These are phyloP conservation scores for Aleiodes sp. DNA, from an alignment of 1,140 invertebrate species.

Conservation along the genomic window DNA sequence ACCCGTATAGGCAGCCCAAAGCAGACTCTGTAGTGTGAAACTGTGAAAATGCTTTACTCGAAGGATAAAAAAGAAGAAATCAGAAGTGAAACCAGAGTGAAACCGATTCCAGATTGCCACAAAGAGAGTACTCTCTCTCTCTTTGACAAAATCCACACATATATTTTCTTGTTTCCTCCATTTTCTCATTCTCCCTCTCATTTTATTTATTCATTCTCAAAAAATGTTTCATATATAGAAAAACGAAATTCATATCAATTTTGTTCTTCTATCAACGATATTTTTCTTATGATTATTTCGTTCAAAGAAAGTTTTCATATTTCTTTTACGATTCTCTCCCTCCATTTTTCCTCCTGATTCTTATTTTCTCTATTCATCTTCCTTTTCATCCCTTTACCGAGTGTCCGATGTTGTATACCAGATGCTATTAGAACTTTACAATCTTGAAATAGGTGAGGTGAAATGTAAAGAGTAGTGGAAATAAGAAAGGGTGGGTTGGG, in stretches of 20 bases:
- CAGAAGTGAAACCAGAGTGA: slow-evolving; percentile 1
- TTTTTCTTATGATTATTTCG: too few relatives aligned
- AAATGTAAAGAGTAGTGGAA: not conserved
- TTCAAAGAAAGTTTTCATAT: too few relatives aligned
- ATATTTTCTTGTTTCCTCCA: not conserved
- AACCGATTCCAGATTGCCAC: slow-evolving; percentile 29
- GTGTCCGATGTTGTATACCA: not conserved
- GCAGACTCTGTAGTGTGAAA: not conserved
- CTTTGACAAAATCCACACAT: slow-evolving; percentile 18
- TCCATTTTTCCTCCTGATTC: too few relatives aligned
- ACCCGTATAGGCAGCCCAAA: not conserved
- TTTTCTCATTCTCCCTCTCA: not conserved
- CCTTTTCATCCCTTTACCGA: not conserved
- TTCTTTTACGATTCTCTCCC: too few relatives aligned
- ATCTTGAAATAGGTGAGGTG: slow-evolving; percentile 10
- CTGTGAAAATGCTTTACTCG: not conserved
- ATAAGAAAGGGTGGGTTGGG: not conserved
- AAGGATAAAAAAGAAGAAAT: not conserved
- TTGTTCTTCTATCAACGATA: too few relatives aligned
- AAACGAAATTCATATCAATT: not conserved
- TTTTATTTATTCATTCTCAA: not conserved
- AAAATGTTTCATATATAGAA: not conserved
- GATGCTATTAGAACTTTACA: slow-evolving; percentile 24
- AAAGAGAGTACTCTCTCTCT: slow-evolving; percentile 8
- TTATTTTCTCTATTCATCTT: not conserved